Evolutionary conservation across 2,888 invertebrate genomes (phyloP), one percentile per base, ranked within the genome.

Genomic region (Abrostola triplasia): DNA sequence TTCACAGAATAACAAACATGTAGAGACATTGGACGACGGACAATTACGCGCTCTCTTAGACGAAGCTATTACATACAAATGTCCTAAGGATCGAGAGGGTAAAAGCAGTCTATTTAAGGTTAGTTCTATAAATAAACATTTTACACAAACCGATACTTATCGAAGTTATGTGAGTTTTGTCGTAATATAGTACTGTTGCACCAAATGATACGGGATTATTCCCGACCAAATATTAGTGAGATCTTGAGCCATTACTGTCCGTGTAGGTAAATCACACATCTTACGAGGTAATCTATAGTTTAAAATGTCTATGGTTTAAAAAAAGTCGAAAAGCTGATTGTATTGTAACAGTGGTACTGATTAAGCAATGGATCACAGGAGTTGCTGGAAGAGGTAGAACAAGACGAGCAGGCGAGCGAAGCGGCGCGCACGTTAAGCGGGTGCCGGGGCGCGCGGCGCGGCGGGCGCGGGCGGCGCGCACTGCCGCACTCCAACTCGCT

Each of bases 21-120:
- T 96, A 77, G 95, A 95, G 75, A 95, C 96, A 79, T 93, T 97
- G 87, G 97, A 97, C 91, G 97, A 98, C 86, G 96, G 96, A 64
- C 96, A 97, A 88, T 95, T 98, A 72, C 96, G 96, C 81, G 97
- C 97, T 64, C 94, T 98, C 73, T 94, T 98, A 81, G 97, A 98
- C 88, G 98, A 98, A 95, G 98, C 97, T 77, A 96, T 97, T 86
- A 96, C 96, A 76, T 98, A 98, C 93, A 97, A 97, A 91, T 96
- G 96, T 88, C 98, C 98, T 62, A 97, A 97, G 94, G 98, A 98
- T 88, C 95, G 97, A 75, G 97, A 97, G 91, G 97, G 97, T 83
- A 98, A 98, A 92, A 98, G 98, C 90, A 96, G 96, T 90, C 95
- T 97, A 65, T 98, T 98, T 91, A 96, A 97, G 95, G 98, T 98